Conservation (phyloP, 2,797 vertebrate species). For the Hafferia zeledoni region DNA sequence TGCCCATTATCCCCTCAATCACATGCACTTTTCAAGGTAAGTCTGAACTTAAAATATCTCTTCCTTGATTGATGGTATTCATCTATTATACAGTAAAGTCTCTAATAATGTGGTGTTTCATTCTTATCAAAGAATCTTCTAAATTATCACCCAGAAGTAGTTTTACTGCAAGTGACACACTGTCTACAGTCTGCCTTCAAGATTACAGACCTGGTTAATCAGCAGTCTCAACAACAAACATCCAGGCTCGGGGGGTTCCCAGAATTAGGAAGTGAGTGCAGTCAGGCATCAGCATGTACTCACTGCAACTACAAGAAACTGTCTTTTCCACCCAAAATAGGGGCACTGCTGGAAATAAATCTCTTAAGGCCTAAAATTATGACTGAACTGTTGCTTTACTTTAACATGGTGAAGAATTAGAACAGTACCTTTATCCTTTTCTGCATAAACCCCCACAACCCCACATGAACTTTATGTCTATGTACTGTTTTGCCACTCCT, state of each 20-base stretch:
- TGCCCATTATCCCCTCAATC: background rate
- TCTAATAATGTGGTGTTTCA: background rate
- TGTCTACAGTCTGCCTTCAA: background rate
- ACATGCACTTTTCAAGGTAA: constrained; percentile 16
- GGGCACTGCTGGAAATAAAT: background rate
- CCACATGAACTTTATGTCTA: background rate
- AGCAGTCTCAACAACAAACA: background rate
- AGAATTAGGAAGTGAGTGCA: background rate
- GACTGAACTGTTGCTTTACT: background rate
- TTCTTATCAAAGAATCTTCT: background rate
- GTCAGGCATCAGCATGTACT: background rate
- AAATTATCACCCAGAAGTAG: background rate
- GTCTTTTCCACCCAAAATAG: background rate
- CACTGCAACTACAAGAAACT: background rate
- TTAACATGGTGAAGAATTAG: background rate
- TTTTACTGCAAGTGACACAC: background rate
- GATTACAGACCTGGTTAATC: background rate
- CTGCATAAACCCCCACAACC: background rate
- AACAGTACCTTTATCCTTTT: background rate
- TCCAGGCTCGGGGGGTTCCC: background rate
- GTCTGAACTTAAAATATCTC: background rate
- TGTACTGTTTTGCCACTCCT: background rate
- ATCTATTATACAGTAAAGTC: constrained; percentile 6
- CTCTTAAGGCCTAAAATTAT: background rate
- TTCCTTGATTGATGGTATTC: background rate